Evolutionary conservation across 2,888 invertebrate genomes (phyloP).

Genomic region (Chouioia cunea): DNA sequence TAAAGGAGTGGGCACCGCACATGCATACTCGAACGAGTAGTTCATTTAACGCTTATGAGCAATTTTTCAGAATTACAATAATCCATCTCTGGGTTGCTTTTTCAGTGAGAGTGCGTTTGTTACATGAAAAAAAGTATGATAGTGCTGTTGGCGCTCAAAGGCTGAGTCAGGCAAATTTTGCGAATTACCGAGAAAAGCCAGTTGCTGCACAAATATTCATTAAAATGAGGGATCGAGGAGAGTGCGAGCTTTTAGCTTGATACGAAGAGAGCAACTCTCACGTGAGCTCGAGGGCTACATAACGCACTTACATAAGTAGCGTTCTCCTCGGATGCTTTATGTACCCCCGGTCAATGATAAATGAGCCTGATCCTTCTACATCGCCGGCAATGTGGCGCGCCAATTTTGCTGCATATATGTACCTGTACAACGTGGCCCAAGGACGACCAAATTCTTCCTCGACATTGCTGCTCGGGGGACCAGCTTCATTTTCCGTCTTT

Average conservation of each 20-base stretch:
- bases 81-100: constrained; percentile 15
- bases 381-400: neutral
- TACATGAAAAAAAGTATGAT: neutral
- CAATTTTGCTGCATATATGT: neutral
- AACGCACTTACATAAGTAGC: constrained; percentile 3
- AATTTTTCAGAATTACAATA: constrained; percentile 44
- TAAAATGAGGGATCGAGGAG: constrained; percentile 41
- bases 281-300: constrained; percentile 32
- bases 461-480: constrained; percentile 52
- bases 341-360: constrained; percentile 26
- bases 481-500: constrained; percentile 43
- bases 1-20: neutral
- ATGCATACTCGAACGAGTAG: neutral
- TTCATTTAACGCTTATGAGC: constrained; percentile 41
- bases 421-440: neutral
- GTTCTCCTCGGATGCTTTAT: neutral
- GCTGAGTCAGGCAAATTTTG: constrained; percentile 37
- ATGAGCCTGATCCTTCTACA: constrained; percentile 25
- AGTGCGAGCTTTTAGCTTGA: constrained; percentile 40
- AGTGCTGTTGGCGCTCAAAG: neutral
- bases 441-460: constrained; percentile 33
- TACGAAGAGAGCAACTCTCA: constrained; percentile 25
- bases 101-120: too few relatives aligned
- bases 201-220: constrained; percentile 39
- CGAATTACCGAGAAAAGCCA: constrained; percentile 38